Percentiles rank a stretch among this genome's conserved stretches.
These are phyloP conservation scores for Drosophila punjabiensis DNA, from an alignment of 1,140 invertebrate genomes.

Conservation along the genomic window DNA sequence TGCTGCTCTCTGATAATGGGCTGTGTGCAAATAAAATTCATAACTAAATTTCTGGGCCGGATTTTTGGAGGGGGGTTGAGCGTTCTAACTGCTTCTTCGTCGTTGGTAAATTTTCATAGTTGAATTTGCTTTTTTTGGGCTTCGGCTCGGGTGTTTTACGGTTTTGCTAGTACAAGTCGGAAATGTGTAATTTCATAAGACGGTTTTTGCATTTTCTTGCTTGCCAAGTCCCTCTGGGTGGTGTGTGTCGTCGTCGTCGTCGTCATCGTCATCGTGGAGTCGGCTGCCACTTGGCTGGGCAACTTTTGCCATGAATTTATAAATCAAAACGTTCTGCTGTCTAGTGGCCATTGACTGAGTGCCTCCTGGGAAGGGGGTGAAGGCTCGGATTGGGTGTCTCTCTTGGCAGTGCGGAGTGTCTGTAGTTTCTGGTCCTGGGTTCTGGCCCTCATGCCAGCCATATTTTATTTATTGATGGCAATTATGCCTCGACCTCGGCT, in stretches of 20 bases:
- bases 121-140: slow-evolving; percentile 64
- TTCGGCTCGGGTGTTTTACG: slow-evolving; percentile 52
- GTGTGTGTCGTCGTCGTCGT: slow-evolving; percentile 39
- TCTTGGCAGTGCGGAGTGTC: slow-evolving; percentile 36
- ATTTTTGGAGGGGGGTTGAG: slow-evolving; percentile 5
- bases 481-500: slow-evolving; percentile 82
- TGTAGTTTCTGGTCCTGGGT: slow-evolving; percentile 16
- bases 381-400: slow-evolving; percentile 41
- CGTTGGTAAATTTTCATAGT: slow-evolving; percentile 47
- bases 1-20: slow-evolving; percentile 32
- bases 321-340: slow-evolving; percentile 79
- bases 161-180: slow-evolving; percentile 77
- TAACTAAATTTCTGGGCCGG: slow-evolving; percentile 64
- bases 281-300: slow-evolving; percentile 74
- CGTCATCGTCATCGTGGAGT: slow-evolving; percentile 41
- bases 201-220: slow-evolving; percentile 73
- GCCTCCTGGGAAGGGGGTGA: slow-evolving; percentile 23
- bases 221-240: slow-evolving; percentile 67
- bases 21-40: slow-evolving; percentile 54
- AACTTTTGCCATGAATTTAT: slow-evolving; percentile 83
- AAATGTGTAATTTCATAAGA: slow-evolving; percentile 84
- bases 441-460: slow-evolving; percentile 51
- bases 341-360: slow-evolving; percentile 65
- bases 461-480: slow-evolving; percentile 84
- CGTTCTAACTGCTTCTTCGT: slow-evolving; percentile 41